phyloP scores from a whole-genome alignment of 1,140 invertebrate species.

The Littorina saxatilis region DNA sequence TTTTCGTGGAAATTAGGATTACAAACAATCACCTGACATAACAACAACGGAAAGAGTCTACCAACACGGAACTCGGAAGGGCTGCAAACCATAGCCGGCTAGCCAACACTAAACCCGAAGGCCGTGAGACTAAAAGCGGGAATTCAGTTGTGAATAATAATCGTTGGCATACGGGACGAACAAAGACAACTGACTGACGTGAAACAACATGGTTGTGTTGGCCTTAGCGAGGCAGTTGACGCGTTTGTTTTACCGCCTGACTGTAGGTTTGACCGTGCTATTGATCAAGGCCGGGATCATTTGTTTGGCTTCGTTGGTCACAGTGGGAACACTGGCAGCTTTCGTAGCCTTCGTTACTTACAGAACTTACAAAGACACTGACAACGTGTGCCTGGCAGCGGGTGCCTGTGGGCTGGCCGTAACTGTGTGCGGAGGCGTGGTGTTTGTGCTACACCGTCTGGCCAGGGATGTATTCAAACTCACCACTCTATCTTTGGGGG shows the following conservation, averaged over 20 bases:
- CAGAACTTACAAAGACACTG: not conserved
- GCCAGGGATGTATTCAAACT: not conserved
- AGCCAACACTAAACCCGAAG: too few relatives aligned
- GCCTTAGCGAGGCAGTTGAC: too few relatives aligned
- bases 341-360: not conserved
- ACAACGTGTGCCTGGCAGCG: not conserved
- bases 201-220: too few relatives aligned
- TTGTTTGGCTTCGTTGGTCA: not conserved
- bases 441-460: not conserved
- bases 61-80: too few relatives aligned
- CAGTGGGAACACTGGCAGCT: not conserved
- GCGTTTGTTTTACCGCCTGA: slow-evolving; percentile 5
- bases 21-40: too few relatives aligned
- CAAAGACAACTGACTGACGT: too few relatives aligned
- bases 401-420: not conserved
- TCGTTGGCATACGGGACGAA: too few relatives aligned
- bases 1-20: too few relatives aligned
- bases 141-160: too few relatives aligned
- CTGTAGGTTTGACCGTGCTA: not conserved
- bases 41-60: too few relatives aligned
- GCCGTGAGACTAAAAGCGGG: too few relatives aligned
- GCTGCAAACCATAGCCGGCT: too few relatives aligned
- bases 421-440: not conserved
- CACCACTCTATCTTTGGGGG: not conserved
- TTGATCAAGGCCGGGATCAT: not conserved